phyloP scores from a whole-genome alignment of 2,888 invertebrate genomes.

The Amblyteles armatorius region DNA sequence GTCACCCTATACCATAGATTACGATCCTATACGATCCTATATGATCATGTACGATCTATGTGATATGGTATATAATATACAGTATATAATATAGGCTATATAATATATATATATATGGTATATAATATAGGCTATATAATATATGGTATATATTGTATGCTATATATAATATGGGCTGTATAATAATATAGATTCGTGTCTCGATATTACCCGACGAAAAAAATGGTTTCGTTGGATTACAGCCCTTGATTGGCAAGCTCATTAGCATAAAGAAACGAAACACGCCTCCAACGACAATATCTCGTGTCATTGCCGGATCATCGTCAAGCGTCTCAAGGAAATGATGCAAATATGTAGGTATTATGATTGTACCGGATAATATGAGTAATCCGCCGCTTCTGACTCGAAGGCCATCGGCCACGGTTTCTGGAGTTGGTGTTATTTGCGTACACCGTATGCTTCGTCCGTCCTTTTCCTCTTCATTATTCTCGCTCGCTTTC shows the following conservation, averaged over 20 bases:
- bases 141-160: no score
- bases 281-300: constrained; percentile 33
- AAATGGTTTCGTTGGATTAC: background rate
- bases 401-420: constrained; percentile 52
- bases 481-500: constrained; percentile 31
- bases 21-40: no score
- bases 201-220: background rate
- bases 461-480: constrained; percentile 9
- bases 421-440: constrained; percentile 31
- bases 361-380: constrained; percentile 53
- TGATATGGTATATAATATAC: no score
- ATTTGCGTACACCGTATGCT: constrained; percentile 21
- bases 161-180: no score
- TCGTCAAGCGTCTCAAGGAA: constrained; percentile 56
- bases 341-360: constrained; percentile 48
- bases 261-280: background rate
- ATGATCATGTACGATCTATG: no score
- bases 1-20: no score
- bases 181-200: no score
- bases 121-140: no score
- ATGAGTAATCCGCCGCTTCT: constrained; percentile 60
- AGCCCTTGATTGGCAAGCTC: background rate
- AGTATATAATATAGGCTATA: no score
- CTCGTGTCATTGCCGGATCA: constrained; percentile 35
- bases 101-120: no score